Evolutionary conservation across 1,140 invertebrate species (phyloP).

Genomic region (Drosophila oshimai): DNA sequence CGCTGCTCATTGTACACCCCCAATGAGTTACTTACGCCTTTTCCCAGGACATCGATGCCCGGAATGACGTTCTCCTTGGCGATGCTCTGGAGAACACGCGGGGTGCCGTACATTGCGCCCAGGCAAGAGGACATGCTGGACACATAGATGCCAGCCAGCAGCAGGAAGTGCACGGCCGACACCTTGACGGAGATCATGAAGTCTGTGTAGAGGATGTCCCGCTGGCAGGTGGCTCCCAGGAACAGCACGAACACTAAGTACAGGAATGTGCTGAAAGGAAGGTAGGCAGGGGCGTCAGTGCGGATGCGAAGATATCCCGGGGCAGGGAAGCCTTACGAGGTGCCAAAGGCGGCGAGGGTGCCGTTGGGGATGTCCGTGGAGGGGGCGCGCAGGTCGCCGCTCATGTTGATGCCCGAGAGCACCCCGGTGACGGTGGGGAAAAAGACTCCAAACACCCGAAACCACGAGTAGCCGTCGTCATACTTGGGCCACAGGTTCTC

Average conservation of each 20-base stretch:
- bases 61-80: conserved; percentile 98
- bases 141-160: conserved; percentile 96
- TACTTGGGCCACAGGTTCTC: conserved; percentile 94
- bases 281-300: conserved; percentile 2
- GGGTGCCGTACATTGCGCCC: conserved; percentile 97
- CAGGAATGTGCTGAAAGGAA: conserved; percentile 89
- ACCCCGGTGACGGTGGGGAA: conserved; percentile 97
- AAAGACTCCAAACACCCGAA: conserved; percentile 97
- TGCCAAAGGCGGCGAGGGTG: conserved; percentile 94
- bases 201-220: conserved; percentile 89
- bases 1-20: too few relatives aligned
- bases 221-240: conserved; percentile 93
- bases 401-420: conserved; percentile 98
- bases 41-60: conserved; percentile 91
- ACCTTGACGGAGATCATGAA: conserved; percentile 96
- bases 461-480: conserved; percentile 91
- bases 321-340: conserved; percentile 85
- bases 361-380: conserved; percentile 96
- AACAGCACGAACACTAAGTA: conserved; percentile 95
- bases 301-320: not conserved
- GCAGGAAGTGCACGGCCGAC: conserved; percentile 90
- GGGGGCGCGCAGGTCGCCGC: conserved; percentile 95
- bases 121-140: conserved; percentile 97
- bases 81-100: conserved; percentile 96
- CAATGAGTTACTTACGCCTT: conserved; percentile 90